phyloP scores from a whole-genome alignment of 2,888 invertebrate species.

The Plagodis dolabraria region DNA sequence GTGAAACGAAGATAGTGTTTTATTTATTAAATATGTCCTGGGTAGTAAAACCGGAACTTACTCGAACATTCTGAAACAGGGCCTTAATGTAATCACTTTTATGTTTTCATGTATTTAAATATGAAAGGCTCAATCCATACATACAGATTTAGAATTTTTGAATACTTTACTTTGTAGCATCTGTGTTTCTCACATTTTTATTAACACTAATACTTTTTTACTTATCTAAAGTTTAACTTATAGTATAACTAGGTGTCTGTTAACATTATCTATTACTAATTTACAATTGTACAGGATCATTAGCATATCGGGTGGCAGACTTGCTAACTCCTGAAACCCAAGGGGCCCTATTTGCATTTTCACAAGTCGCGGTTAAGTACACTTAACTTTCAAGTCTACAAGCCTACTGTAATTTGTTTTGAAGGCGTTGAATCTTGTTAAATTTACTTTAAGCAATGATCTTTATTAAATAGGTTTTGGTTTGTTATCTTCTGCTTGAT shows the following conservation, averaged over 20 bases:
- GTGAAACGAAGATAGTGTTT: no score
- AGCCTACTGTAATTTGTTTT: constrained; percentile 36
- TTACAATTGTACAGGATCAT: constrained; percentile 29
- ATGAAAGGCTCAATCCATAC: no score
- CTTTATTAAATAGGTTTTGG: constrained; percentile 3
- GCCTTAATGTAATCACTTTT: no score
- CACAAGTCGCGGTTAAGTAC: constrained; percentile 66
- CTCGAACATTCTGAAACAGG: no score
- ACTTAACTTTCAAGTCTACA: constrained; percentile 56
- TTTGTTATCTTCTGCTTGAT: constrained; percentile 3
- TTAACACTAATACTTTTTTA: no score
- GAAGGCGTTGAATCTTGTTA: constrained; percentile 46
- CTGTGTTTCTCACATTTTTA: no score
- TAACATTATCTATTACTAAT: constrained; percentile 29
- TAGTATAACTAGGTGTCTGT: not conserved
- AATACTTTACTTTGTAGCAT: no score
- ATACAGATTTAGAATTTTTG: no score
- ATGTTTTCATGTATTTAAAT: no score
- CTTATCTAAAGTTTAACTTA: not conserved
- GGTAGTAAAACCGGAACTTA: no score
- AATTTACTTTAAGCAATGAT: constrained; percentile 28
- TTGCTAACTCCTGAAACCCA: constrained; percentile 10
- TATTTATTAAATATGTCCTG: no score
- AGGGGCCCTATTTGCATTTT: constrained; percentile 58
- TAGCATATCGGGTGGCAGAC: constrained; percentile 43